Conservation (phyloP, 2,888 invertebrate species). For the Stenolophus ochropezus region DNA sequence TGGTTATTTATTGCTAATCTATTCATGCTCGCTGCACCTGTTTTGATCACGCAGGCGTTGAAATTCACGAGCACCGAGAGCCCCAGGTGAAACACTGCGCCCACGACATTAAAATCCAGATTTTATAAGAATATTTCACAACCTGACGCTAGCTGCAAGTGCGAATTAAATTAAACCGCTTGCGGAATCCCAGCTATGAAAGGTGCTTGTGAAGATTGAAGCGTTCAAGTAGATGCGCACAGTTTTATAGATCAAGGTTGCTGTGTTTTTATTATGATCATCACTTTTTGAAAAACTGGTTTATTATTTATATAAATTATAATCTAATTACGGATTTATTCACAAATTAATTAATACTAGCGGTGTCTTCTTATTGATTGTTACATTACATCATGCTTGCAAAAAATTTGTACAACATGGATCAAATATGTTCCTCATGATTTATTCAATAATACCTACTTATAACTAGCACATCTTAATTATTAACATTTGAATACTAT, state of each 20-base stretch:
- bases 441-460: conserved; percentile 44
- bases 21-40: conserved; percentile 54
- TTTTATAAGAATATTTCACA: not conserved
- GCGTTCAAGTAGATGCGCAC: conserved; percentile 45
- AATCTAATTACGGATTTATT: not conserved
- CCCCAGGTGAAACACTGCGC: conserved; percentile 35
- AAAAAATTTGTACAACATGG: conserved; percentile 40
- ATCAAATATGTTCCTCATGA: conserved; percentile 26
- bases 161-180: not conserved
- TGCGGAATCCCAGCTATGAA: conserved; percentile 23
- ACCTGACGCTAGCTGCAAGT: conserved; percentile 2
- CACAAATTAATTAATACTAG: conserved; percentile 10
- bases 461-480: conserved; percentile 44
- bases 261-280: conserved; percentile 33
- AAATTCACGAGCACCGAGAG: conserved; percentile 40
- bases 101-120: conserved; percentile 9
- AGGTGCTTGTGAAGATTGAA: conserved; percentile 36
- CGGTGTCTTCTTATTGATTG: conserved; percentile 10
- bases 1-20: conserved; percentile 55
- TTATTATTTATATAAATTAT: not conserved
- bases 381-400: conserved; percentile 13
- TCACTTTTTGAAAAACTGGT: conserved; percentile 10
- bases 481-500: conserved; percentile 48
- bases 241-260: conserved; percentile 55
- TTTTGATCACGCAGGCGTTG: conserved; percentile 48